Conservation (phyloP, 2,113 vertebrate genomes). For the Sander vitreus region DNA sequence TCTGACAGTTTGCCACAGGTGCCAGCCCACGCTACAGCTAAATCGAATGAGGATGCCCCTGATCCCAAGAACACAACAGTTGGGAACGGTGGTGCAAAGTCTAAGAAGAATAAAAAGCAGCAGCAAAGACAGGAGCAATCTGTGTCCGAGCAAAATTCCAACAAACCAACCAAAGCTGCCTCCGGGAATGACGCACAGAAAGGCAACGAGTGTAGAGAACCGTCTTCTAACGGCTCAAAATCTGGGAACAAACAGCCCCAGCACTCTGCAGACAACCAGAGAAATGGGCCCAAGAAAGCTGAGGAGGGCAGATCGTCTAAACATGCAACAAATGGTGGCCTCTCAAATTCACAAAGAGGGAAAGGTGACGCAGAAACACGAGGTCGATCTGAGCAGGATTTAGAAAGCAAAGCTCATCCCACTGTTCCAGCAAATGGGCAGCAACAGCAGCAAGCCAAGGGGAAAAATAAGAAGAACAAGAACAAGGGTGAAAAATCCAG, state of each 20-base stretch:
- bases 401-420: slow-evolving; percentile 69
- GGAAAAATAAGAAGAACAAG: slow-evolving; percentile 93
- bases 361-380: slow-evolving; percentile 83
- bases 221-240: slow-evolving; percentile 64
- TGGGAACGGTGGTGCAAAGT: slow-evolving; percentile 79
- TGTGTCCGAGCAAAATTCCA: slow-evolving; percentile 79
- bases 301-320: slow-evolving; percentile 81
- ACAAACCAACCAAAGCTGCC: slow-evolving; percentile 78
- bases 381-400: slow-evolving; percentile 73
- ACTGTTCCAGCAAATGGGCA: slow-evolving; percentile 78
- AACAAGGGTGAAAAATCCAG: slow-evolving; percentile 92
- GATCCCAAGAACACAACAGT: slow-evolving; percentile 73
- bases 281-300: slow-evolving; percentile 64
- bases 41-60: slow-evolving; percentile 78
- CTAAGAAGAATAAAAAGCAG: slow-evolving; percentile 92
- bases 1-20: slow-evolving; percentile 71
- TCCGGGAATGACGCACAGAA: slow-evolving; percentile 81
- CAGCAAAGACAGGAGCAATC: slow-evolving; percentile 75
- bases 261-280: slow-evolving; percentile 72
- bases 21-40: slow-evolving; percentile 74
- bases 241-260: slow-evolving; percentile 72
- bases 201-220: slow-evolving; percentile 77
- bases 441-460: slow-evolving; percentile 89
- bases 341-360: slow-evolving; percentile 74
- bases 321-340: slow-evolving; percentile 70